Evolutionary conservation across 2,113 vertebrate genomes (phyloP).

Genomic region (Hylia prasina): DNA sequence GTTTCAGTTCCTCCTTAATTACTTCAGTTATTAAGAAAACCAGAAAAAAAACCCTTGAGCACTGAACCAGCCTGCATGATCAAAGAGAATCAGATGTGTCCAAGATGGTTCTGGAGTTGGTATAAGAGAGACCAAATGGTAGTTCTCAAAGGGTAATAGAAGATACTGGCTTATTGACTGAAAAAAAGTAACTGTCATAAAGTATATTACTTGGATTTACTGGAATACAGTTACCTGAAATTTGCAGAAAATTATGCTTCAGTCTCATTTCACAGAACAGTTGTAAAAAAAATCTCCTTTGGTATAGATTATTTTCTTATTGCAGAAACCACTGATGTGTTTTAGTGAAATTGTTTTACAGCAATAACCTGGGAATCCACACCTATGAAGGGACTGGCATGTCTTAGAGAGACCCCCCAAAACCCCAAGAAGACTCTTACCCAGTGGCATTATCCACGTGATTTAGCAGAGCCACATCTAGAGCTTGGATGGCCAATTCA

Average conservation of each 20-base stretch:
- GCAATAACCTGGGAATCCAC: neutral
- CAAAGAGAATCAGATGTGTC: neutral
- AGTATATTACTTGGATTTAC: neutral
- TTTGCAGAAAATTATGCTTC: neutral
- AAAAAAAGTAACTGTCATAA: neutral
- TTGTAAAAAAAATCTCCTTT: neutral
- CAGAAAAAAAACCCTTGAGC: neutral
- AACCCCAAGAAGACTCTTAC: slow-evolving; percentile 39
- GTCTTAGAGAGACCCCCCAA: neutral
- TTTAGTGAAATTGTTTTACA: neutral
- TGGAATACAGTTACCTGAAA: neutral
- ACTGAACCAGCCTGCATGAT: neutral
- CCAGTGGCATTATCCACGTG: slow-evolving; percentile 71
- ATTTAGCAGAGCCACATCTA: slow-evolving; percentile 83
- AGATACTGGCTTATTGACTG: neutral
- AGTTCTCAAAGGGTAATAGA: neutral
- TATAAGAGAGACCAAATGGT: neutral
- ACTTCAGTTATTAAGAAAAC: neutral
- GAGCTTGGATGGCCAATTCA: slow-evolving; percentile 82
- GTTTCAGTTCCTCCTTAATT: neutral
- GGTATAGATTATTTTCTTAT: neutral
- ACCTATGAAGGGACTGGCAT: neutral
- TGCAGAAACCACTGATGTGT: neutral
- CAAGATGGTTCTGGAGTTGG: neutral
- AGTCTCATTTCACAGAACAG: neutral